A percentile compares a stretch with the other conserved stretches of the same genome.
These are phyloP conservation scores for Gallinago jamesoni DNA, from an alignment of 2,113 vertebrate species.

Conservation along the genomic window DNA sequence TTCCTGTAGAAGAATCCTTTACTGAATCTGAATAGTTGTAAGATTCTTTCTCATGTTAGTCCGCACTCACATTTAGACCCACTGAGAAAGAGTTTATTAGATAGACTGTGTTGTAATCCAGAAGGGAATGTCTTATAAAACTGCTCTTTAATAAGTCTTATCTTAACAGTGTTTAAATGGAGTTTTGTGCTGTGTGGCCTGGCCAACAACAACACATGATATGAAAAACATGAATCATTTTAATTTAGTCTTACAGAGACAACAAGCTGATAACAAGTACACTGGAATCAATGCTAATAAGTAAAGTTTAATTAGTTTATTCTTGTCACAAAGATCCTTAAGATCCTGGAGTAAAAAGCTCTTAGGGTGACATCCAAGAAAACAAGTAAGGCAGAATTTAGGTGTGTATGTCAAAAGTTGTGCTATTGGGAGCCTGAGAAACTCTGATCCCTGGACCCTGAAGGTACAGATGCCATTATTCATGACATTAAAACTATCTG, in stretches of 20 bases:
- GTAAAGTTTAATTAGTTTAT: neutral
- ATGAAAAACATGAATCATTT: neutral
- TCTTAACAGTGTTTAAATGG: neutral
- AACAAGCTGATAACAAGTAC: neutral
- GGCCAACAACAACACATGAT: neutral
- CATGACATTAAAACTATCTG: neutral
- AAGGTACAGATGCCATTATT: neutral
- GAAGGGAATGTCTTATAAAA: neutral
- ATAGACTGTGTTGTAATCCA: neutral
- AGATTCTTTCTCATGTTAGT: neutral
- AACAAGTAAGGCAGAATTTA: neutral
- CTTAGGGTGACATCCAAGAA: neutral
- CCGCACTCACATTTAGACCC: neutral
- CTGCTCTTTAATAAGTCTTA: neutral
- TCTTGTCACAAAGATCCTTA: neutral
- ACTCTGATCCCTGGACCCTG: neutral
- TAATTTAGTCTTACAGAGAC: neutral
- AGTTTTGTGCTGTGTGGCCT: neutral
- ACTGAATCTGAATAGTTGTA: neutral
- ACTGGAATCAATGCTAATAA: neutral
- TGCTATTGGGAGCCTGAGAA: neutral
- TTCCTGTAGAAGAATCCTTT: neutral
- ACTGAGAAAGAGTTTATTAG: neutral
- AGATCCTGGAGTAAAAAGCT: neutral
- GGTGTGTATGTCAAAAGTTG: neutral